phyloP scores from a whole-genome alignment of 2,888 invertebrate species.

The Neocrepidodera transversa region DNA sequence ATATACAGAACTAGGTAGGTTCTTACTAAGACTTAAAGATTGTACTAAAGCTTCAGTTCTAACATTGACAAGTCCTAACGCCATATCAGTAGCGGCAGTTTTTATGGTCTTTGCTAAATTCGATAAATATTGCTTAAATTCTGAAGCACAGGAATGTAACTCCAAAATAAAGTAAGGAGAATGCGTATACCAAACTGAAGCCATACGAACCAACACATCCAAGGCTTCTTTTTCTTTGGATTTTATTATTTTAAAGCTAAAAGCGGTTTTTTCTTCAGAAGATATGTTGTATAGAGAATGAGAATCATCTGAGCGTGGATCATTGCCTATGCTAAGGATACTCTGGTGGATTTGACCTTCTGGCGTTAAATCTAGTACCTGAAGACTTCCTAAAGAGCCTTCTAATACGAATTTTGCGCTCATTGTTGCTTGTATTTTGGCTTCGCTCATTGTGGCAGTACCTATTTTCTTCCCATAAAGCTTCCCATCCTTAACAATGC shows the following conservation, averaged over 20 bases:
- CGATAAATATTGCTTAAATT: slow-evolving; percentile 88
- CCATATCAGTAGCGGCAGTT: slow-evolving; percentile 93
- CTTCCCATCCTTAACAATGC: slow-evolving; percentile 72
- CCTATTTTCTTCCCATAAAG: slow-evolving; percentile 87
- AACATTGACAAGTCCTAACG: slow-evolving; percentile 84
- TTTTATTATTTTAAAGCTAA: slow-evolving; percentile 64
- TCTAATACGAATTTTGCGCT: slow-evolving; percentile 69
- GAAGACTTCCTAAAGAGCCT: slow-evolving; percentile 91
- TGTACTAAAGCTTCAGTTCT: slow-evolving; percentile 67
- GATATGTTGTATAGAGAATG: slow-evolving; percentile 58
- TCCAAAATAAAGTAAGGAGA: slow-evolving; percentile 86
- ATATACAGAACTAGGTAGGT: slow-evolving; percentile 60
- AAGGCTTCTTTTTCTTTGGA: slow-evolving; percentile 52
- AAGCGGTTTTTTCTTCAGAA: slow-evolving; percentile 59
- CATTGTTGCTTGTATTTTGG: slow-evolving; percentile 84
- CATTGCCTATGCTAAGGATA: slow-evolving; percentile 84
- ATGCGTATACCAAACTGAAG: slow-evolving; percentile 93
- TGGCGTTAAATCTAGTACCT: slow-evolving; percentile 86
- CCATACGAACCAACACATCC: slow-evolving; percentile 70
- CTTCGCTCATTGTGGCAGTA: slow-evolving; percentile 91
- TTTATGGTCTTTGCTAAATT: slow-evolving; percentile 86
- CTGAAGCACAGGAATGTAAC: slow-evolving; percentile 85
- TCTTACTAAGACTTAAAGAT: slow-evolving; percentile 66
- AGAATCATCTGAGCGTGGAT: slow-evolving; percentile 67
- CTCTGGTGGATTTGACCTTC: slow-evolving; percentile 84